phyloP scores from a whole-genome alignment of 1,140 invertebrate species.

The Antheraea mylitta region DNA sequence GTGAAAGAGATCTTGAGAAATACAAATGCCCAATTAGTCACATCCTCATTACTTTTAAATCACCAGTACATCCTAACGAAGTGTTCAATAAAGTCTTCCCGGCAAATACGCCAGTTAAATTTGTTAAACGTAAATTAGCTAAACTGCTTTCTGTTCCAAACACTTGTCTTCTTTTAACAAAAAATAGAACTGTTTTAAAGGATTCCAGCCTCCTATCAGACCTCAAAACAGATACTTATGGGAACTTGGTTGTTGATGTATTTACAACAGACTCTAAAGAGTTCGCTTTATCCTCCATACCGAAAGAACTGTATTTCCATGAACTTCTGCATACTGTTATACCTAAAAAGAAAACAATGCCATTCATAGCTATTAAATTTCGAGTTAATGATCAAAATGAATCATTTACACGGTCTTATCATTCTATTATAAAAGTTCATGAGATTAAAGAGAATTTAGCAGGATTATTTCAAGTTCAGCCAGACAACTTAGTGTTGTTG shows the following conservation, averaged over 20 bases:
- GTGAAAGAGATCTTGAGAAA: slow-evolving; percentile 49
- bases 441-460: slow-evolving; percentile 72
- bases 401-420: slow-evolving; percentile 70
- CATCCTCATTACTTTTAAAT: slow-evolving; percentile 60
- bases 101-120: slow-evolving; percentile 60
- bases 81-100: slow-evolving; percentile 69
- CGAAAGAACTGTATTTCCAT: slow-evolving; percentile 60
- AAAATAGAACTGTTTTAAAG: slow-evolving; percentile 65
- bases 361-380: slow-evolving; percentile 73
- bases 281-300: slow-evolving; percentile 59
- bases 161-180: slow-evolving; percentile 59
- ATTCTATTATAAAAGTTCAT: slow-evolving; percentile 64
- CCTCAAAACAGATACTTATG: slow-evolving; percentile 52
- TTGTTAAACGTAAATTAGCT: slow-evolving; percentile 67
- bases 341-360: slow-evolving; percentile 61
- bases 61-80: slow-evolving; percentile 58
- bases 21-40: slow-evolving; percentile 64
- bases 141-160: slow-evolving; percentile 62
- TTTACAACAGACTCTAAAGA: slow-evolving; percentile 61
- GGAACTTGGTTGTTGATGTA: slow-evolving; percentile 60
- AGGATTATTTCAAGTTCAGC: slow-evolving; percentile 58
- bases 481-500: slow-evolving; percentile 57
- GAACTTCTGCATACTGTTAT: slow-evolving; percentile 58
- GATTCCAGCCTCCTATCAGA: slow-evolving; percentile 60
- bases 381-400: slow-evolving; percentile 62